Evolutionary conservation across 2,888 invertebrate species (phyloP).

Genomic region (Lobophora halterata): DNA sequence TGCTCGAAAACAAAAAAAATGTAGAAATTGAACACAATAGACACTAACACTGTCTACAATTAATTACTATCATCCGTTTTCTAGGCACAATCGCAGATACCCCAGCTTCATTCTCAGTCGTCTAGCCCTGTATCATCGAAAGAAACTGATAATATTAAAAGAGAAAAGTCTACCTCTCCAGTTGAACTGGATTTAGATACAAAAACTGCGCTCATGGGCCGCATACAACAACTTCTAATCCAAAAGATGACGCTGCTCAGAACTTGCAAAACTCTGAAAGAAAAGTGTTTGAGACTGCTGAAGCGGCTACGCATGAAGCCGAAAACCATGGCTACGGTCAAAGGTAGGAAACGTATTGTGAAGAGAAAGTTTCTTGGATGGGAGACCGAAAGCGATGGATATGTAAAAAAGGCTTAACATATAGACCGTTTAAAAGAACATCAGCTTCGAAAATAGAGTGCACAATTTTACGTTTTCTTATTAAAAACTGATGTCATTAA

Average conservation of each 20-base stretch:
- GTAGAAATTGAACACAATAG: no score
- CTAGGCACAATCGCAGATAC: no score
- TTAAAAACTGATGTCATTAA: conserved; percentile 9
- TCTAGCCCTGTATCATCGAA: conserved; percentile 1
- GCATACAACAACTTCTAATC: conserved; percentile 27
- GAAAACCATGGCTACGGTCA: conserved; percentile 3
- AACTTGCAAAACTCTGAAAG: conserved; percentile 24
- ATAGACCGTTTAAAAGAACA: background rate
- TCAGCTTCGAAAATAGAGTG: background rate
- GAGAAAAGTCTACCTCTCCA: conserved; percentile 11
- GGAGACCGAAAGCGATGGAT: conserved; percentile 18
- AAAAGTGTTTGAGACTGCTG: conserved; percentile 19
- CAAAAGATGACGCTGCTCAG: conserved; percentile 26
- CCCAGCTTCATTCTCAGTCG: conserved; percentile 13
- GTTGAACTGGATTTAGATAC: conserved; percentile 12
- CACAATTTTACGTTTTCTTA: background rate
- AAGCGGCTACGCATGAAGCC: conserved; percentile 12
- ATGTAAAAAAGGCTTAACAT: conserved; percentile 1
- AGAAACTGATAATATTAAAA: conserved; percentile 14
- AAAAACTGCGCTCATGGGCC: conserved; percentile 24
- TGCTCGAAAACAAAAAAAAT: no score
- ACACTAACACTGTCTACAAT: no score
- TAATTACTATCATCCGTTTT: no score
- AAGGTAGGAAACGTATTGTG: conserved; percentile 3
- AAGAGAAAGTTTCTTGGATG: conserved; percentile 16